These are phyloP conservation scores for Vulpes lagopus DNA, from an alignment of 2,113 vertebrate genomes.

Conservation along the genomic window DNA sequence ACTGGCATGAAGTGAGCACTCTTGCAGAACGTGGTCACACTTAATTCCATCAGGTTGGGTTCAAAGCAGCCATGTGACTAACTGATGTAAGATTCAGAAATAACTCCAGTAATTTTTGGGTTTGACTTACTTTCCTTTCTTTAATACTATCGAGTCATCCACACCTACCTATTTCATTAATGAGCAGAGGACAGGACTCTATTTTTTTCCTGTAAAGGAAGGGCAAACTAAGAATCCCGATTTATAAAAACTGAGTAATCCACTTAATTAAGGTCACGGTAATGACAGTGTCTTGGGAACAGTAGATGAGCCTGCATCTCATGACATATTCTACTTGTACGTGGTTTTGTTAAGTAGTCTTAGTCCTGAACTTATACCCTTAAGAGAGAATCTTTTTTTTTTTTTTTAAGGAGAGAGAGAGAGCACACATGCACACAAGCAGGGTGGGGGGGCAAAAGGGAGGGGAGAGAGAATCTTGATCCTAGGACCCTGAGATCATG, in stretches of 20 bases:
- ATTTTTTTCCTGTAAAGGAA: conserved; percentile 46
- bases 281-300: neutral
- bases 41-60: neutral
- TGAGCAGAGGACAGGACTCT: neutral
- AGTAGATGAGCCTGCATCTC: neutral
- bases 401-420: neutral
- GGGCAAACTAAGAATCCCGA: neutral
- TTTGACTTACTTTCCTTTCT: conserved; percentile 52
- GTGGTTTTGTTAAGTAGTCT: conserved; percentile 25
- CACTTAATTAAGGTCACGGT: conserved; percentile 2
- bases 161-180: neutral
- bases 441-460: neutral
- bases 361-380: neutral
- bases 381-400: neutral
- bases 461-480: neutral
- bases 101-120: conserved; percentile 10
- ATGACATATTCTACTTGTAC: neutral
- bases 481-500: neutral
- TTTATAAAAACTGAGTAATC: conserved; percentile 21
- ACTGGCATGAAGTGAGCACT: neutral
- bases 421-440: rapidly evolving
- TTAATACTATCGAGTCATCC: neutral
- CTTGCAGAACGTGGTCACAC: neutral
- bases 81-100: conserved; percentile 41
- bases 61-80: neutral